Conservation (phyloP, 2,113 vertebrate species). For the Mobula hypostoma region DNA sequence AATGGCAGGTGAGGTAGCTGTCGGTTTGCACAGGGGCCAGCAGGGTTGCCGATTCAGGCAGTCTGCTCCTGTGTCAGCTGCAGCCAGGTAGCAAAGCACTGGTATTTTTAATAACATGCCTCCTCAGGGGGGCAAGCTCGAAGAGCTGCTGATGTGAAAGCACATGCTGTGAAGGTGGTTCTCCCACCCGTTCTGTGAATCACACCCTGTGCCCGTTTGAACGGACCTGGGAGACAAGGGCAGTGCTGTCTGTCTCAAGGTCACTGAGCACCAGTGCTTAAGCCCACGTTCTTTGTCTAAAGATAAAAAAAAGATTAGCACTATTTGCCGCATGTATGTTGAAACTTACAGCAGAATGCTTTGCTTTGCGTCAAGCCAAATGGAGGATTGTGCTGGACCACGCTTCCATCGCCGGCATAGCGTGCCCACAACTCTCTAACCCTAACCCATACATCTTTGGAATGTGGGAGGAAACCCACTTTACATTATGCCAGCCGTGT, state of each 20-base stretch:
- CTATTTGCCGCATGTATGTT: too few relatives aligned
- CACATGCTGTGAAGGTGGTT: neutral
- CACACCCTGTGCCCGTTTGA: neutral
- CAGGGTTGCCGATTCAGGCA: neutral
- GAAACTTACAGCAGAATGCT: too few relatives aligned
- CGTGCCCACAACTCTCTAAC: too few relatives aligned
- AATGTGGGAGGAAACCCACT: too few relatives aligned
- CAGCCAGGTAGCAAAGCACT: neutral
- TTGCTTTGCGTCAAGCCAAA: too few relatives aligned
- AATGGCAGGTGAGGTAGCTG: neutral
- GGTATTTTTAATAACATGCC: neutral
- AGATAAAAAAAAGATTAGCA: too few relatives aligned
- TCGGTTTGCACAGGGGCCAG: neutral
- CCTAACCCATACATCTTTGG: too few relatives aligned
- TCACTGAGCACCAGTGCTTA: neutral
- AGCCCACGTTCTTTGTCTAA: neutral
- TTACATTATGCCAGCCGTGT: too few relatives aligned
- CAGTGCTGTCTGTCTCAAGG: neutral
- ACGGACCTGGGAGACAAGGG: neutral
- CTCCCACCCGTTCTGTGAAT: neutral
- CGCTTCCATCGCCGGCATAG: too few relatives aligned
- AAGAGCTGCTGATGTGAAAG: neutral
- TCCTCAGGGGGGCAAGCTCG: neutral
- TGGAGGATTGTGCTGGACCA: too few relatives aligned
- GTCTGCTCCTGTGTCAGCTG: neutral